These are phyloP conservation scores for Cochlearius cochlearius DNA, from an alignment of 2,113 vertebrate genomes.

Conservation along the genomic window DNA sequence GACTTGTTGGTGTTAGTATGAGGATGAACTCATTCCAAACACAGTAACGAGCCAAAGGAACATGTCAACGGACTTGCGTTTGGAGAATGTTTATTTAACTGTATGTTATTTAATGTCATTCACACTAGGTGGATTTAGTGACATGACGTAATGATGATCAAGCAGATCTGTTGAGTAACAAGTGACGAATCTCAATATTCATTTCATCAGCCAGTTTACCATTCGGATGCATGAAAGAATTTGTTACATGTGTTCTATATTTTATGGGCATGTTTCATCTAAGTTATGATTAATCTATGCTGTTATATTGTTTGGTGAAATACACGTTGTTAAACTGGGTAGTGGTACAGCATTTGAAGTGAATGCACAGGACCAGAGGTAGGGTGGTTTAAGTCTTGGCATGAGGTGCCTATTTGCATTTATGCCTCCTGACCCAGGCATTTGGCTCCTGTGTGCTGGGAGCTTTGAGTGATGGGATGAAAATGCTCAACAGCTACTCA, in stretches of 20 bases:
- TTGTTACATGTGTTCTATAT: rapidly evolving
- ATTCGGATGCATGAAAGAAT: not conserved
- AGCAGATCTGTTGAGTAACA: not conserved
- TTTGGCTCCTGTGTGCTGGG: not conserved
- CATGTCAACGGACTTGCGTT: rapidly evolving
- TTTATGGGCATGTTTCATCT: not conserved
- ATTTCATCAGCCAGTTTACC: not conserved
- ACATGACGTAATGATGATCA: not conserved
- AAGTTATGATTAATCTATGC: not conserved
- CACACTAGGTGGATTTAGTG: not conserved
- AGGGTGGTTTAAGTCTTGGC: not conserved
- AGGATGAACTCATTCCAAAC: not conserved
- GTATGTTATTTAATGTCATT: not conserved
- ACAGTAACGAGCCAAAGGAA: not conserved
- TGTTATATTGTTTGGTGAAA: not conserved
- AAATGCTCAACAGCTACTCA: not conserved
- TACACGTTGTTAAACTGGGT: not conserved
- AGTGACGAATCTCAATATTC: not conserved
- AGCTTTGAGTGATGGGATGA: not conserved
- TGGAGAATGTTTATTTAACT: not conserved
- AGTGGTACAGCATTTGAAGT: not conserved
- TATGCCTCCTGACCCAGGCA: not conserved
- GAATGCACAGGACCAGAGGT: not conserved
- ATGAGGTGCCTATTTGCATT: rapidly evolving
- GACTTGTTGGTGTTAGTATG: not conserved